Conservation (phyloP, 2,888 invertebrate species). For the Elegia similella region DNA sequence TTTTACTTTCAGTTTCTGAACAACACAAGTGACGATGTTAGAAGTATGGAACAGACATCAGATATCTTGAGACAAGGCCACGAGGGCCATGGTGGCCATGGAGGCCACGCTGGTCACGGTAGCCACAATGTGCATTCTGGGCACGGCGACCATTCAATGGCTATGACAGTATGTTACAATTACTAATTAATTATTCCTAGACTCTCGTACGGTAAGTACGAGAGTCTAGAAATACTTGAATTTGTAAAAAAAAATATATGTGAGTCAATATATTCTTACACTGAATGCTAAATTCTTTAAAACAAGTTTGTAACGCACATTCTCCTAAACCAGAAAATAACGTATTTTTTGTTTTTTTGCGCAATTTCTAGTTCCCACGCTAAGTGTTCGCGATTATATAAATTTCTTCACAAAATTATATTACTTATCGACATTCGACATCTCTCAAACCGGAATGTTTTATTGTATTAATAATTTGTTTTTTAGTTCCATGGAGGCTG, state of each 20-base stretch:
- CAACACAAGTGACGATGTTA: slow-evolving; percentile 37
- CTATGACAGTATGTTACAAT: slow-evolving; percentile 56
- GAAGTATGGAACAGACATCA: slow-evolving; percentile 34
- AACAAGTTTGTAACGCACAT: too few species aligned
- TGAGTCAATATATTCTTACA: too few species aligned
- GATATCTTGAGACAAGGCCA: slow-evolving; percentile 31
- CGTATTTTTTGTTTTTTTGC: too few species aligned
- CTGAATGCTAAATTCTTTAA: too few species aligned
- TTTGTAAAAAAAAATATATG: not conserved
- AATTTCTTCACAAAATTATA: not conserved
- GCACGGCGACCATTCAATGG: slow-evolving; percentile 35
- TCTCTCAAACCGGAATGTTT: too few species aligned
- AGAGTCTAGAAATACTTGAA: not conserved
- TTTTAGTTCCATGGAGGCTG: slow-evolving; percentile 92
- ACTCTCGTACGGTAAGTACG: not conserved
- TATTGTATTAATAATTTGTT: too few species aligned
- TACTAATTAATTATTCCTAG: not conserved
- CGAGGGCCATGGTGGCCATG: slow-evolving; percentile 16
- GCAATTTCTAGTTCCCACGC: not conserved
- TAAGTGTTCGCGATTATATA: not conserved
- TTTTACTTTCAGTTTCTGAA: slow-evolving; percentile 41
- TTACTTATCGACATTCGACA: too few species aligned
- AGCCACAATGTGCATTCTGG: not conserved
- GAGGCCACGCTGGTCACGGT: not conserved
- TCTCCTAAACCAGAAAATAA: too few species aligned